Base-by-base conservation (phyloP, 37 sponge, comb jelly and placozoan species). In the Aphrocallistes beatrix region DNA sequence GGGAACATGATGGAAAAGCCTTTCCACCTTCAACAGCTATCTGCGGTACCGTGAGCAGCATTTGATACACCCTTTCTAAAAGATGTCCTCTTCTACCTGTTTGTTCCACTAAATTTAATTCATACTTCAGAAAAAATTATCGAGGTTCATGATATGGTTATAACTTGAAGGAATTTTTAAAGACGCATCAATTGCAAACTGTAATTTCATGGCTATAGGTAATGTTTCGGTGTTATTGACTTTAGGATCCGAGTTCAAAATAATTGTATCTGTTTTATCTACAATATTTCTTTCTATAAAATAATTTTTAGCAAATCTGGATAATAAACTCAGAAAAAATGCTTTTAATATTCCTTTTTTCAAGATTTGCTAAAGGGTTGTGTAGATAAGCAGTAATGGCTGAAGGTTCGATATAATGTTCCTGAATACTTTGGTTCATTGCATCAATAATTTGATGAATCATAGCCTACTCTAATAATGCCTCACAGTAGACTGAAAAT, bases 371-470 rank as follows among this genome's bases (percentile, higher is more conserved):
- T 60, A 60, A 60, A 60, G 75, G 75, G 75, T 60, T 60, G 75
- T 19, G 8, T 60, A 60, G 75, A 60, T 16, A 42, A 60, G 75
- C 34, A 32, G 75, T 13, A 60, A 60, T 60, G 75, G n/a, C 45
- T 60, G 75, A 60, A 60, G 75, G 28, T 60, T 60, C 75, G 32
- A 60, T 60, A 60, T 32, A 60, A 60, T 30, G n/a, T 60, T 60
- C 75, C n/a, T 60, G 75, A 60, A 60, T 60, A 60, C 75, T 60
- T 60, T 60, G 75, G 75, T 60, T 60, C n/a, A 60, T 60, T 28
- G 75, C 75, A 25, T 60, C 75, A 60, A 60, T 60, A 60, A 60
- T 60, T 60, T 60, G 75, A 60, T 60, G 75, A 60, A 60, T 60
- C n/a, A n/a, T n/a, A n/a, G n/a, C n/a, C n/a, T n/a, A n/a, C n/a